These are phyloP conservation scores for Clarias gariepinus DNA, from an alignment of 2,113 vertebrate genomes.

Conservation along the genomic window DNA sequence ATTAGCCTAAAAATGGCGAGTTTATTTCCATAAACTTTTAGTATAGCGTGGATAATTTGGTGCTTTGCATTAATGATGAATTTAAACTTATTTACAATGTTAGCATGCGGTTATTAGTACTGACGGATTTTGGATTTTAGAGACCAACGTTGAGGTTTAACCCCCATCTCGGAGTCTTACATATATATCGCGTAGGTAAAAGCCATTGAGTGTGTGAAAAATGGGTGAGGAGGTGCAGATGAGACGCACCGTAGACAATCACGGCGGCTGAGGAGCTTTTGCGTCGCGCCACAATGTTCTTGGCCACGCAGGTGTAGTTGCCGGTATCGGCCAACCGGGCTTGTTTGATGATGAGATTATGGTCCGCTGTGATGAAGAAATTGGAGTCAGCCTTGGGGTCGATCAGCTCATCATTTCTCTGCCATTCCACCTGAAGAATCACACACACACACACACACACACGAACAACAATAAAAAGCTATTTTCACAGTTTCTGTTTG, in stretches of 20 bases:
- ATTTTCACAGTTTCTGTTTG: constrained; percentile 40
- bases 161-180: constrained; percentile 39
- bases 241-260: constrained; percentile 86
- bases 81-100: neutral
- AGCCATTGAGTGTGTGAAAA: constrained; percentile 18
- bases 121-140: neutral
- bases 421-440: constrained; percentile 90
- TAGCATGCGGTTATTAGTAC: neutral
- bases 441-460: neutral
- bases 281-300: constrained; percentile 95
- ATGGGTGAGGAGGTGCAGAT: constrained; percentile 34
- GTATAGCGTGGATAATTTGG: neutral
- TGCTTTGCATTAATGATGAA: neutral
- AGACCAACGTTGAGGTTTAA: constrained; percentile 8
- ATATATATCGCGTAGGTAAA: constrained; percentile 14
- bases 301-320: constrained; percentile 98
- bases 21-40: neutral
- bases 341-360: constrained; percentile 93
- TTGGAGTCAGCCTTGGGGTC: constrained; percentile 89
- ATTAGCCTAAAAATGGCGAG: neutral
- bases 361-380: constrained; percentile 87
- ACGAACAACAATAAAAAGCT: constrained; percentile 31
- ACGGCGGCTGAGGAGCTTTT: constrained; percentile 87
- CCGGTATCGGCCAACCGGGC: constrained; percentile 92
- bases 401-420: constrained; percentile 90